These are phyloP conservation scores for Bufotes viridis DNA, from an alignment of 2,797 vertebrate genomes.

Conservation along the genomic window DNA sequence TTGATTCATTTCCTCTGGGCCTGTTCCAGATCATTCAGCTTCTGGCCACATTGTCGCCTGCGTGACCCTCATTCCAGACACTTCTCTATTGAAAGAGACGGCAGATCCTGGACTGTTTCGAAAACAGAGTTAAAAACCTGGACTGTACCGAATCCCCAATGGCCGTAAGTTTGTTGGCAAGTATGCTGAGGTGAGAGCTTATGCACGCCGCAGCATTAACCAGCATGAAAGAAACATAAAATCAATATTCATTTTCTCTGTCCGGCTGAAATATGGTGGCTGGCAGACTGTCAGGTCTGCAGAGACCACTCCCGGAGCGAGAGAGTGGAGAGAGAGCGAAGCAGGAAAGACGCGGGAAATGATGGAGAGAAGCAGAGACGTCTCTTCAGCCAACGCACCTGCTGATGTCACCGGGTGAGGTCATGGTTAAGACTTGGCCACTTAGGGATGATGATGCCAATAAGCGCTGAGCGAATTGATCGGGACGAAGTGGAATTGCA, in stretches of 20 bases:
- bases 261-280: conserved; percentile 58
- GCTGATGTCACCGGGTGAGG: conserved; percentile 13
- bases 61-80: not conserved
- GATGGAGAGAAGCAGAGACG: conserved; percentile 18
- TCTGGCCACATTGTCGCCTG: conserved; percentile 7
- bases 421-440: not conserved
- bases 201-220: conserved; percentile 60
- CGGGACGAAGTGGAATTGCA: too few relatives aligned
- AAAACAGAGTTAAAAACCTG: conserved; percentile 40
- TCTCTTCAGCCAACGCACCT: not conserved
- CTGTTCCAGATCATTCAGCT: conserved; percentile 1
- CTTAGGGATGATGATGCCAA: too few relatives aligned
- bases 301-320: conserved; percentile 51
- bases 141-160: conserved; percentile 49
- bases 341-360: conserved; percentile 8
- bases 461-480: too few relatives aligned
- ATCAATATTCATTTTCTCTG: conserved; percentile 63
- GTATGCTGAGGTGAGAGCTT: conserved; percentile 59
- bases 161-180: conserved; percentile 58
- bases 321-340: conserved; percentile 9
- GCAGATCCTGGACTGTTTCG: conserved; percentile 1
- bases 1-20: conserved; percentile 17
- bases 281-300: conserved; percentile 61
- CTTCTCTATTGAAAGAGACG: conserved; percentile 14
- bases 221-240: conserved; percentile 62